Base-by-base conservation (phyloP, 2,797 vertebrate species). In the Limosa lapponica region DNA sequence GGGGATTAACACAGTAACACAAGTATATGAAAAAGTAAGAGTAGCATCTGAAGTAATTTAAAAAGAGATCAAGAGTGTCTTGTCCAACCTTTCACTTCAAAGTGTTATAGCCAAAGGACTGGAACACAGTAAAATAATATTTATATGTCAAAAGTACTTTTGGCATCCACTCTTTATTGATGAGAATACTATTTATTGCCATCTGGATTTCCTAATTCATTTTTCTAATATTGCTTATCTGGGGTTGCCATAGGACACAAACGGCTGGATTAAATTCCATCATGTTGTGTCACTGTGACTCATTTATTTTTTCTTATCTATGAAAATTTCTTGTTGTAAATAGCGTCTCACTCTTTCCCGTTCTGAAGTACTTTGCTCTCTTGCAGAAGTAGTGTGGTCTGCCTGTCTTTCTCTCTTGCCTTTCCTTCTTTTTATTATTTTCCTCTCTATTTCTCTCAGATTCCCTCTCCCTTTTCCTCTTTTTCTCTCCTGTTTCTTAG, bases 251-350 rank as follows among this genome's bases (percentile, higher is more conserved):
- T 86, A 65, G 81, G 96, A 96, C 78, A 92, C 86, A 89, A 93
- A 84, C 65, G 91, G 95, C 92, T 96, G 95, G 83, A 90, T 75
- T 91, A 84, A 95, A 93, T 96, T 97, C 83, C 90, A 81, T 95
- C 62, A 43, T 28, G 30, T 93, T 96, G 71, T 84, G 85, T 97
- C 95, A 96, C 66, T 78, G 27, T 97, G 96, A 96, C 85, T 97
- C 94, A 96, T 90, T 97, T 97, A 90, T 96, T 96, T 94, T 95
- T 85, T 67, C 74, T 96, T 94, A 93, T 95, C 95, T 97, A 58
- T 87, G 82, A 96, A 89, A 95, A 86, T 93, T 94, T 89, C 57
- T 96, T 93, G 25, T 81, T 83, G 96, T 92, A 96, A 97, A 91
- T 95, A 95, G 95, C 9, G 2, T 79, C 48, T 93, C 73, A 48